phyloP scores from a whole-genome alignment of 2,888 invertebrate genomes.

The Tiphia femorata region DNA sequence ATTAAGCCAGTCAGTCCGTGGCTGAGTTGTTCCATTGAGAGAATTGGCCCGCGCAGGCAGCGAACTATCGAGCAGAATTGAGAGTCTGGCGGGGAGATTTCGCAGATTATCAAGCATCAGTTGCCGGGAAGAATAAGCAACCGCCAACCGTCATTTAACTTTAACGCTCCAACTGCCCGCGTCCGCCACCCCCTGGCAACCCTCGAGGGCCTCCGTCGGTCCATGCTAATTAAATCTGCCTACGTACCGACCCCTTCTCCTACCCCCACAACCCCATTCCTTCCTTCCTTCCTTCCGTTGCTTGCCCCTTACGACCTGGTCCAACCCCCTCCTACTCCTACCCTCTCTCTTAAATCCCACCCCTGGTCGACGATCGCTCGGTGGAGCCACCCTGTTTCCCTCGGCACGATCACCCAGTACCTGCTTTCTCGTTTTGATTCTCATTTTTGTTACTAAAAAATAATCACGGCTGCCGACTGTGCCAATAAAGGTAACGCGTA shows the following conservation, averaged over 20 bases:
- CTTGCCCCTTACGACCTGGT: constrained; percentile 20
- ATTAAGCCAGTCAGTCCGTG: constrained; percentile 65
- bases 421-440: constrained; percentile 12
- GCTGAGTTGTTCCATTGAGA: constrained; percentile 68
- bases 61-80: constrained; percentile 66
- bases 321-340: constrained; percentile 14
- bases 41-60: constrained; percentile 60
- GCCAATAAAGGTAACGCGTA: too few species aligned
- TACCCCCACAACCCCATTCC: constrained; percentile 20
- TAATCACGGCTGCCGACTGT: too few species aligned
- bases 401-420: constrained; percentile 13
- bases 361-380: constrained; percentile 22
- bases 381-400: constrained; percentile 33
- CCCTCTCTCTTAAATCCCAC: constrained; percentile 16
- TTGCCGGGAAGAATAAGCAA: constrained; percentile 69
- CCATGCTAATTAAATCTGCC: constrained; percentile 63
- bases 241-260: constrained; percentile 39
- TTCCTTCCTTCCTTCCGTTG: constrained; percentile 25
- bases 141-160: constrained; percentile 69
- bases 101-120: constrained; percentile 69
- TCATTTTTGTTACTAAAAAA: not conserved
- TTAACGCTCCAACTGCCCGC: constrained; percentile 62
- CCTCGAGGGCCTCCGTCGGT: constrained; percentile 51
- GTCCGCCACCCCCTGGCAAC: constrained; percentile 36
- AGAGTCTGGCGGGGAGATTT: constrained; percentile 59